Conservation (phyloP, 2,113 vertebrate species). For the human region GRCh38 chr2:67851501-67852000, state of each 20-base stretch:
- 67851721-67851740: neutral
- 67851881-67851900: neutral
- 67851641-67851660: neutral
- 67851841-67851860: neutral
- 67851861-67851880: neutral
- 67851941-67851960: neutral
- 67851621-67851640: neutral
- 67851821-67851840: neutral
- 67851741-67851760: neutral
- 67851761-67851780: neutral
- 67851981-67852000: conserved; percentile 47
- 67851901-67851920: neutral
- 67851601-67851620: neutral
- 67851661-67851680: neutral
- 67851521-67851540: neutral
- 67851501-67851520: neutral
- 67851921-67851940: conserved; percentile 27
- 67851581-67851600: neutral
- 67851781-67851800: neutral
- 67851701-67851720: neutral
- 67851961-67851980: conserved; percentile 9
- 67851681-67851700: neutral
- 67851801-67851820: neutral
- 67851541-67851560: neutral
- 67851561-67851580: neutral